Evolutionary conservation across 2,113 vertebrate species (phyloP).

Genomic region (Petaurus breviceps): DNA sequence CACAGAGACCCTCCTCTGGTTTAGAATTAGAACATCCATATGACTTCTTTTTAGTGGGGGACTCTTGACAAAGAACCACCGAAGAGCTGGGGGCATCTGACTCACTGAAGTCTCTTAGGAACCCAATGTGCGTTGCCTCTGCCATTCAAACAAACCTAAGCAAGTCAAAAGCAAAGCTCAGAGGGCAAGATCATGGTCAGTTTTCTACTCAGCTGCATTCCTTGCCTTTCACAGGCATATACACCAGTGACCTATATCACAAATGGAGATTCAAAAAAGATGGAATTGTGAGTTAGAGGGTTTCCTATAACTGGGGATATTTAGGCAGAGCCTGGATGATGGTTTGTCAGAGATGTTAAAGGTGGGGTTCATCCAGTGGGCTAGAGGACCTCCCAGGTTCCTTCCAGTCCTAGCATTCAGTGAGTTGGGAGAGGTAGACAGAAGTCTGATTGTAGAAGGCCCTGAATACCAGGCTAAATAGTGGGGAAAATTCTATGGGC

Average conservation of each 20-base stretch:
- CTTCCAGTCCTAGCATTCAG: not conserved
- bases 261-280: not conserved
- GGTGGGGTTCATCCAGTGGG: too few species aligned
- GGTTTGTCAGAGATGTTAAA: not conserved
- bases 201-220: not conserved
- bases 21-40: not conserved
- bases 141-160: not conserved
- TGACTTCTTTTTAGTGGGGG: not conserved
- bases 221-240: not conserved
- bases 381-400: not conserved
- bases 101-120: not conserved
- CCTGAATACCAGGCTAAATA: not conserved
- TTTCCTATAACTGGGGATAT: fast-evolving
- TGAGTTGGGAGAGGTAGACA: not conserved
- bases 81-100: not conserved
- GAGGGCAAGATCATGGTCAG: not conserved
- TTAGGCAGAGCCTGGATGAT: not conserved
- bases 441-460: not conserved
- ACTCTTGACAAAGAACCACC: not conserved
- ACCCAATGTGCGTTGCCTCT: not conserved
- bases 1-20: not conserved
- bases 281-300: not conserved
- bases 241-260: not conserved
- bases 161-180: not conserved
- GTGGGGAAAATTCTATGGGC: not conserved